Conservation (phyloP, 1,140 invertebrate species). For the Halictus rubicundus region DNA sequence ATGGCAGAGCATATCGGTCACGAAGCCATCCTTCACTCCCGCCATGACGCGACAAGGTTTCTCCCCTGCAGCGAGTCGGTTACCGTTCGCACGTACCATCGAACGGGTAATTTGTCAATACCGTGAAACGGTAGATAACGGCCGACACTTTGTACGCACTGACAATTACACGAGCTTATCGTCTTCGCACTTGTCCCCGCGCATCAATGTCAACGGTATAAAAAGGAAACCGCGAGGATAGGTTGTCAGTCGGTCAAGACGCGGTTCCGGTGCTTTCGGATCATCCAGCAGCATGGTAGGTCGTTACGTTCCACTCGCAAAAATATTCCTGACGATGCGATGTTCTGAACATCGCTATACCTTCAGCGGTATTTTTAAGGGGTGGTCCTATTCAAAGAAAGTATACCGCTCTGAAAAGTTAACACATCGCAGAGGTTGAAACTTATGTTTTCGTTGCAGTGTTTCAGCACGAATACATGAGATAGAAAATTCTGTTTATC, state of each 20-base stretch:
- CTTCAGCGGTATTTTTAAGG: too few relatives aligned
- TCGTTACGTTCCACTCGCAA: neutral
- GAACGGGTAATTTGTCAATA: constrained; percentile 36
- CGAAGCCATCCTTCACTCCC: neutral
- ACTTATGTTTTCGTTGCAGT: too few relatives aligned
- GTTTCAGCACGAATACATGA: too few relatives aligned
- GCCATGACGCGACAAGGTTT: neutral
- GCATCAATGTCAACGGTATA: constrained; percentile 28
- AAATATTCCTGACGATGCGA: too few relatives aligned
- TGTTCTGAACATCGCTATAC: too few relatives aligned
- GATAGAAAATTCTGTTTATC: too few relatives aligned
- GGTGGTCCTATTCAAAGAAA: too few relatives aligned
- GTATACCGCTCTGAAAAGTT: too few relatives aligned
- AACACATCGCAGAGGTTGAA: too few relatives aligned
- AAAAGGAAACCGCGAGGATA: constrained; percentile 8
- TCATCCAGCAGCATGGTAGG: neutral
- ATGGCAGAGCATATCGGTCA: constrained; percentile 1
- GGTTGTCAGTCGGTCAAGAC: neutral
- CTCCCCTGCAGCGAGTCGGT: neutral
- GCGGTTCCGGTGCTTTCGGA: neutral
- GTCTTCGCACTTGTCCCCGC: neutral
- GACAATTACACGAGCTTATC: neutral
- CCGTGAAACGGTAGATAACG: constrained; percentile 8
- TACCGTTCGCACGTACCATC: neutral
- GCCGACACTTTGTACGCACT: neutral